These are phyloP conservation scores for Sparidentex hasta DNA, from an alignment of 2,797 vertebrate species.

Conservation along the genomic window DNA sequence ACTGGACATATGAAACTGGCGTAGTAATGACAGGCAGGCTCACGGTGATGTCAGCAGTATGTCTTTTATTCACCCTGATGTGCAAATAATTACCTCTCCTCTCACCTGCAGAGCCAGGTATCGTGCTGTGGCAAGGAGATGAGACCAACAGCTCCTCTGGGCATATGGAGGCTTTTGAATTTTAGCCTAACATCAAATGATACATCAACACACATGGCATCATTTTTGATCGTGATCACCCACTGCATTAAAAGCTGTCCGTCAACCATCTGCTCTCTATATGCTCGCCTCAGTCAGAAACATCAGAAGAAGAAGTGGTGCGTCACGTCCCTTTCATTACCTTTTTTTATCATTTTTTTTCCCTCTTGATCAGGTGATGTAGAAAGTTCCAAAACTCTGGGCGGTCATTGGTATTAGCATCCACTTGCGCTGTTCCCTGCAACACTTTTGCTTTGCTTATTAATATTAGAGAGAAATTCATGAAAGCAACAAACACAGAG, in stretches of 20 bases:
- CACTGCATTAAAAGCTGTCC: constrained; percentile 28
- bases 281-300: background rate
- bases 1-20: constrained; percentile 18
- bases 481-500: constrained; percentile 69
- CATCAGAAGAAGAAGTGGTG: constrained; percentile 10
- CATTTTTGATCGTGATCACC: constrained; percentile 24
- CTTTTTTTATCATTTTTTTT: background rate
- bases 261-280: constrained; percentile 31
- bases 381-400: constrained; percentile 53
- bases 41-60: constrained; percentile 21
- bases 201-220: constrained; percentile 30
- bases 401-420: constrained; percentile 35
- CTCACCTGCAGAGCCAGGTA: constrained; percentile 38
- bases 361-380: constrained; percentile 50
- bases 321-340: constrained; percentile 1
- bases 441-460: constrained; percentile 66
- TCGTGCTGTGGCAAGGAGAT: constrained; percentile 46
- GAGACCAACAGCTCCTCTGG: constrained; percentile 35
- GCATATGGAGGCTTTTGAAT: constrained; percentile 27
- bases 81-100: constrained; percentile 60
- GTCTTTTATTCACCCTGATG: constrained; percentile 56
- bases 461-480: constrained; percentile 73
- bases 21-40: constrained; percentile 31
- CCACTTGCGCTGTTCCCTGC: constrained; percentile 35
- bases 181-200: constrained; percentile 39